Base-by-base conservation (phyloP, 2,113 vertebrate genomes). In the Hyaena hyaena region DNA sequence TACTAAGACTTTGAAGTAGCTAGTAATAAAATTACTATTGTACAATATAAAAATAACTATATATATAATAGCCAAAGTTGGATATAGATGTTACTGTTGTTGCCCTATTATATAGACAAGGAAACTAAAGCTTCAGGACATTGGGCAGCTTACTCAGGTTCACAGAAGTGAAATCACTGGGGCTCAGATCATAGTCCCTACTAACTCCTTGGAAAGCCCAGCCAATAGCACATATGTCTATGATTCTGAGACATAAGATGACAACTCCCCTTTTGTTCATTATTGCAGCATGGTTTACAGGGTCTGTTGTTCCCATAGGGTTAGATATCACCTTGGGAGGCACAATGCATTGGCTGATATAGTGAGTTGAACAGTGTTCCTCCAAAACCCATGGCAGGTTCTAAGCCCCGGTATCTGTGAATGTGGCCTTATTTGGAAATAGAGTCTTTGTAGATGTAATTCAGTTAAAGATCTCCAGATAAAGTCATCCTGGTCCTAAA, bases 11-110 rank as follows among this genome's bases (percentile, higher is more conserved):
- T 53, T 48, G 23, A 94, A 61, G 19, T 80, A 26, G 17, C n/a
- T 50, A 71, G 63, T 74, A 93, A 79, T 74, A 74, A 85, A 45
- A 65, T 61, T 55, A 26, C 28, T 19, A 35, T 65, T 71, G 21
- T 84, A 7, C 80, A 58, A 88, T 45, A 50, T 87, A 43, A 6
- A 92, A 90, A 84, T 45, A 15, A 58, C 7, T 39, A 90, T 90
- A 55, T 48, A 35, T 88, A 15, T 50, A 50, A 43, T 43, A 24
- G 74, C 84, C 11, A 94, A 77, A 66, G 53, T 33, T 63, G 11
- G 39, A n/a, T 84, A 4, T 16, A 58, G n/a, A 81, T 96, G 14
- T 68, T 68, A 21, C 10, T 73, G 7, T 39, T 83, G 15, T 74
- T 85, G 23, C 50, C 26, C 33, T 16, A 68, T 76, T 71, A 92